Conservation (phyloP, 2,113 vertebrate species). For the Leiothrix lutea region DNA sequence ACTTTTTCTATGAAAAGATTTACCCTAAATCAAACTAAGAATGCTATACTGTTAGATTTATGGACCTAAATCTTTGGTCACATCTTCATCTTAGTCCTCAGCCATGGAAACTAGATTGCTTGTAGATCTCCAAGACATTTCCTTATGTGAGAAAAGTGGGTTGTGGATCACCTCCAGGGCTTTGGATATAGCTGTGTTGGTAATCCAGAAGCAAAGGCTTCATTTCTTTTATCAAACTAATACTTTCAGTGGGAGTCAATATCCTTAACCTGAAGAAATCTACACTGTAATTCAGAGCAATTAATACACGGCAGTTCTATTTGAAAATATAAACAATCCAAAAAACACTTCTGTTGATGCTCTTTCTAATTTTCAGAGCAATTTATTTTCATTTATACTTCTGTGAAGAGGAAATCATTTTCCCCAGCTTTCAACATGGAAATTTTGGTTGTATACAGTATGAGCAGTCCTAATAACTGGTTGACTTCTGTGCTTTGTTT, state of each 20-base stretch:
- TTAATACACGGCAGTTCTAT: constrained; percentile 48
- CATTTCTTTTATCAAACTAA: constrained; percentile 38
- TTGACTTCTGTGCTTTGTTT: constrained; percentile 68
- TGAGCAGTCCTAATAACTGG: constrained; percentile 60
- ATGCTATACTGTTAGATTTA: constrained; percentile 37
- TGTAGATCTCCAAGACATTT: constrained; percentile 40
- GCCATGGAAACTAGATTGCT: constrained; percentile 44
- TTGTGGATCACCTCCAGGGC: constrained; percentile 50
- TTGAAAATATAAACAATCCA: constrained; percentile 34
- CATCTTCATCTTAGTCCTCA: constrained; percentile 56
- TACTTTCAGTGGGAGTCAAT: constrained; percentile 56
- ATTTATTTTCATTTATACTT: constrained; percentile 58
- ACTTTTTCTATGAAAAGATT: constrained; percentile 99
- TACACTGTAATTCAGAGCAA: constrained; percentile 50
- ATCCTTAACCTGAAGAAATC: constrained; percentile 44
- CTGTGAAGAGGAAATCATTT: constrained; percentile 56
- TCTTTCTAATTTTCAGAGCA: constrained; percentile 52
- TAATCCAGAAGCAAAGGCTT: constrained; percentile 61
- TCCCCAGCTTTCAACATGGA: constrained; percentile 46
- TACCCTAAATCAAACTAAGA: constrained; percentile 92
- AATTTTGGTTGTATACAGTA: constrained; percentile 26
- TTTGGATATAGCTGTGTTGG: constrained; percentile 49
- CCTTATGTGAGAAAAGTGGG: constrained; percentile 1
- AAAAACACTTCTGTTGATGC: constrained; percentile 35
- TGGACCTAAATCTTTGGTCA: constrained; percentile 57